Conservation (phyloP, 1,140 invertebrate genomes). For the Formica selysi region DNA sequence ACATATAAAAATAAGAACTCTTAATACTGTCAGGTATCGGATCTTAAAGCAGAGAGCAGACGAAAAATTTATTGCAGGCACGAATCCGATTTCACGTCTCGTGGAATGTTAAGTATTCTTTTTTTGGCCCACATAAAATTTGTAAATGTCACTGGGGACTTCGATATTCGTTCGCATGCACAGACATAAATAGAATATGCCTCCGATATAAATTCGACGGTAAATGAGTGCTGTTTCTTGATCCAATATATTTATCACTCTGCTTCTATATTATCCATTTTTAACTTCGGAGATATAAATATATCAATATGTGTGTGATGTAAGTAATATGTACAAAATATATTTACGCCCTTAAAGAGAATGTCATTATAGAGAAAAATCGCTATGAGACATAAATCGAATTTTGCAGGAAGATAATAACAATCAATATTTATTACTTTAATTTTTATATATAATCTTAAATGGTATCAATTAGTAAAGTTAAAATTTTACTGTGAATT, state of each 20-base stretch:
- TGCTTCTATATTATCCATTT: slow-evolving; percentile 1
- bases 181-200: slow-evolving; percentile 31
- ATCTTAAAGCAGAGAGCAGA: slow-evolving; percentile 21
- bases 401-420: not conserved
- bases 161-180: slow-evolving; percentile 4
- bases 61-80: slow-evolving; percentile 37
- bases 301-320: not conserved
- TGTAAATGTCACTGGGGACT: slow-evolving; percentile 46
- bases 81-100: slow-evolving; percentile 28
- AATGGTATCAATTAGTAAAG: not conserved
- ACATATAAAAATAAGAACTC: slow-evolving; percentile 25
- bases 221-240: slow-evolving; percentile 11
- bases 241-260: slow-evolving; percentile 18
- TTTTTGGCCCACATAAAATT: slow-evolving; percentile 47
- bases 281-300: slow-evolving; percentile 1
- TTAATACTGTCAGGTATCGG: not conserved
- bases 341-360: not conserved
- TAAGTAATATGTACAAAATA: not conserved
- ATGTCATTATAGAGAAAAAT: not conserved
- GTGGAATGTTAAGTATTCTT: slow-evolving; percentile 51
- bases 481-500: not conserved
- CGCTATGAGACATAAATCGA: not conserved
- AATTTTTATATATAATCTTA: not conserved
- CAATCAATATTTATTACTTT: not conserved
- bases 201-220: slow-evolving; percentile 29